phyloP scores from a whole-genome alignment of 1,140 invertebrate species.

The Apocrypta bakeri region DNA sequence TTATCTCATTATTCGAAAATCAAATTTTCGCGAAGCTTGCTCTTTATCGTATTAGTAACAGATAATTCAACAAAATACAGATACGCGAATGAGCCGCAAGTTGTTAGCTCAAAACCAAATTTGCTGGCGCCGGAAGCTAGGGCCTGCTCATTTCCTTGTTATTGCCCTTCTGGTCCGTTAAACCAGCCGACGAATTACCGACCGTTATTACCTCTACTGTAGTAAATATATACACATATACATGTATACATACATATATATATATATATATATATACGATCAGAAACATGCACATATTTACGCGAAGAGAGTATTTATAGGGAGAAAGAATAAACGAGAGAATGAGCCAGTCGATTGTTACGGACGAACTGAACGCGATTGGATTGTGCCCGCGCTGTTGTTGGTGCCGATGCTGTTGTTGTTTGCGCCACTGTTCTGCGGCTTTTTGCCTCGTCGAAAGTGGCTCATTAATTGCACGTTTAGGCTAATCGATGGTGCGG shows the following conservation, averaged over 20 bases:
- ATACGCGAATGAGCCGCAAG: not conserved
- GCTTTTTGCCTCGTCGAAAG: not conserved
- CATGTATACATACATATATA: no score
- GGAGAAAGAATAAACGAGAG: not conserved
- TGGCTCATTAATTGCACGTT: not conserved
- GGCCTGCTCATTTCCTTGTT: constrained; percentile 21
- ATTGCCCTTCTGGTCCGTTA: constrained; percentile 38
- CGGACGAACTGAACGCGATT: not conserved
- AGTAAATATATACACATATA: not conserved
- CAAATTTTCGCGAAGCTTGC: constrained; percentile 36
- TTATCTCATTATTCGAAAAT: constrained; percentile 45
- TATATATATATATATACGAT: no score
- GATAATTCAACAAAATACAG: constrained; percentile 43
- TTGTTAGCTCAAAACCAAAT: not conserved
- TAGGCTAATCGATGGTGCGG: not conserved
- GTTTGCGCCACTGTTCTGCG: not conserved
- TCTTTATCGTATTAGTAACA: not conserved
- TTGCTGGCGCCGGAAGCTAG: not conserved
- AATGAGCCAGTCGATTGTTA: not conserved
- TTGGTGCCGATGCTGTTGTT: not conserved
- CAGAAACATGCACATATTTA: not conserved
- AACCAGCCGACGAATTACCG: constrained; percentile 16
- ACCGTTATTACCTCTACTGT: not conserved
- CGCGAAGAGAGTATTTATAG: not conserved
- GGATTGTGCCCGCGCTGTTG: not conserved